A percentile compares a stretch with the other conserved stretches of the same genome.
Evolutionary conservation across 2,888 invertebrate species (phyloP).

Genomic region (Drosophila nr. fundita): DNA sequence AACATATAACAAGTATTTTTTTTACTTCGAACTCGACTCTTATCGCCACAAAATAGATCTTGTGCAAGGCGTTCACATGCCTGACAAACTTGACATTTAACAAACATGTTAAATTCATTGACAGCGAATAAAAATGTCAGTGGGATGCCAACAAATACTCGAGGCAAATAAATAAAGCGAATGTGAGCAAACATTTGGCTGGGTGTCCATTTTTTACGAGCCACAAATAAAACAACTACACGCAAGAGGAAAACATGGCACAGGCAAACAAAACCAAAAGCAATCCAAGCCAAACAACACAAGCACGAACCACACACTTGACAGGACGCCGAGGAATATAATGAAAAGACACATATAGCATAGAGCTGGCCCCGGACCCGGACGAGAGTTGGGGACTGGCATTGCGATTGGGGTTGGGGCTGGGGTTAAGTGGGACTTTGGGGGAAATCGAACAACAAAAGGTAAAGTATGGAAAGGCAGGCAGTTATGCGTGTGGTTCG

Average conservation of each 20-base stretch:
- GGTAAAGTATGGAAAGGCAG: slow-evolving; percentile 37
- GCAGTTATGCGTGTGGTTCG: slow-evolving; percentile 37
- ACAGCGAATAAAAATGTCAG: slow-evolving; percentile 83
- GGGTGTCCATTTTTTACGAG: slow-evolving; percentile 75
- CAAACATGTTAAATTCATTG: slow-evolving; percentile 80
- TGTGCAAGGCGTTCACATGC: slow-evolving; percentile 30
- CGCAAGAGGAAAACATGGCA: slow-evolving; percentile 58
- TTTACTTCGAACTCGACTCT: slow-evolving; percentile 2
- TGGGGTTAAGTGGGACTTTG: slow-evolving; percentile 26
- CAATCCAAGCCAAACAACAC: slow-evolving; percentile 42
- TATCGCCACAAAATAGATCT: slow-evolving; percentile 19
- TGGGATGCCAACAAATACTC: slow-evolving; percentile 57
- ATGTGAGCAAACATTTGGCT: slow-evolving; percentile 69
- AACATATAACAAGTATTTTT: slow-evolving; percentile 3
- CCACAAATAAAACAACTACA: slow-evolving; percentile 72
- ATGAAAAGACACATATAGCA: slow-evolving; percentile 52
- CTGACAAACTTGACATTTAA: slow-evolving; percentile 44
- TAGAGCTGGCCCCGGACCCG: slow-evolving; percentile 1
- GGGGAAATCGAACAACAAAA: slow-evolving; percentile 48
- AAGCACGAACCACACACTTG: slow-evolving; percentile 60
- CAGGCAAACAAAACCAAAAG: slow-evolving; percentile 60
- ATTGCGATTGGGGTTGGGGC: neutral
- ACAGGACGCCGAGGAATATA: slow-evolving; percentile 68
- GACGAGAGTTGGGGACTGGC: neutral
- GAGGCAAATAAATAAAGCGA: slow-evolving; percentile 63